Base-by-base conservation (phyloP, 2,888 invertebrate genomes). In the Phyto melanocephala region DNA sequence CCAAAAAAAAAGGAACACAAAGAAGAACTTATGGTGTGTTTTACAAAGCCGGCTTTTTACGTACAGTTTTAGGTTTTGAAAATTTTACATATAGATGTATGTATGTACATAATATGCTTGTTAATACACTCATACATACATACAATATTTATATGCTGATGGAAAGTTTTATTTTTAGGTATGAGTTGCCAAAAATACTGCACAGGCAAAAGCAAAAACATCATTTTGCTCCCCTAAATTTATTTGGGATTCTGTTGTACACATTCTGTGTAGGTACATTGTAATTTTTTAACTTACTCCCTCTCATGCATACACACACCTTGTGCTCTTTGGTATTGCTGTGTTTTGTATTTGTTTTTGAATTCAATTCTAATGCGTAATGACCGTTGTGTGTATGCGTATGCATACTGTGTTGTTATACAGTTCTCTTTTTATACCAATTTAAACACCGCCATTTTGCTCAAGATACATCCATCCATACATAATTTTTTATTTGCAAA, bases 391-490 rank as follows among this genome's bases (percentile, higher is more conserved):
- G 8, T 17, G 24, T 52, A 28, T 24, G n/a, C 35, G 11, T 2
- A 20, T 56, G 35, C 8, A 56, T 35, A 8, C 1, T 60, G 11
- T n/a, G n/a, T n/a, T 37, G 24, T 22, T 54, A 68, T 68, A 13
- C 8, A 65, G 40, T 7, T 33, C 42, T 54, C 28, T 68, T 56
- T 10, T 56, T 54, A 28, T 56, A 28, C 24, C 28, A 28, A 68
- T n/a, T 33, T 35, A 75, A 77, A 60, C 42, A 65, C 17, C 60
- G 77, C 77, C 77, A 68, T 76, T 76, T 76, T 58, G 54, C 35
- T 33, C n/a, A n/a, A 33, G 2, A 33, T 63, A 17, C n/a, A n/a
- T n/a, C n/a, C n/a, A n/a, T n/a, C n/a, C n/a, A n/a, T n/a, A n/a
- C n/a, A 24, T 65, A 8, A 1, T 20, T 50, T 4, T 24, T 22